Evolutionary conservation across 1,140 invertebrate species (phyloP).

Genomic region (Armadillidium nasatum): DNA sequence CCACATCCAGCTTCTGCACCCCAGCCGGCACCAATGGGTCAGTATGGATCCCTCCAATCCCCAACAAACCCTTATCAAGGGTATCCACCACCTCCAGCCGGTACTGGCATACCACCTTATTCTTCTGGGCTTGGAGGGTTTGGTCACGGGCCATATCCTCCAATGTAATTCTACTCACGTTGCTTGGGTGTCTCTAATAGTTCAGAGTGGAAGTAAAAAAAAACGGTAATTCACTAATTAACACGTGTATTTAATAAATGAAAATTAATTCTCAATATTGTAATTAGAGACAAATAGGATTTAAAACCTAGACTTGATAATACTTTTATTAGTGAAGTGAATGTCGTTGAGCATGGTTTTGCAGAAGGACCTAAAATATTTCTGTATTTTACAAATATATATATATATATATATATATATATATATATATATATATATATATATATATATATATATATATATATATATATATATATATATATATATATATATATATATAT

Average conservation of each 20-base stretch:
- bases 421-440: neutral
- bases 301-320: too few relatives aligned
- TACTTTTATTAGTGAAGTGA: neutral
- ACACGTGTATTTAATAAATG: too few relatives aligned
- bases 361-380: too few relatives aligned
- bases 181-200: neutral
- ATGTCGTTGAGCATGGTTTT: neutral
- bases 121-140: constrained; percentile 25
- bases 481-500: neutral
- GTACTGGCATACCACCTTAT: constrained; percentile 26
- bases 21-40: constrained; percentile 16
- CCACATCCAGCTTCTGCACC: constrained; percentile 12
- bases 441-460: neutral
- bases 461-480: neutral
- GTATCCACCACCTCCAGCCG: constrained; percentile 18
- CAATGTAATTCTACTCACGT: constrained; percentile 18
- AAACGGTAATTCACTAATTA: neutral
- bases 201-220: neutral
- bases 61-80: constrained; percentile 28
- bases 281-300: too few relatives aligned
- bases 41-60: constrained; percentile 20
- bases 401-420: neutral
- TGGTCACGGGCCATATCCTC: constrained; percentile 28
- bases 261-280: too few relatives aligned
- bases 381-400: neutral